Percentiles rank a stretch among this genome's conserved stretches.
phyloP scores from a whole-genome alignment of 2,113 vertebrate species.

The Nanorana parkeri region DNA sequence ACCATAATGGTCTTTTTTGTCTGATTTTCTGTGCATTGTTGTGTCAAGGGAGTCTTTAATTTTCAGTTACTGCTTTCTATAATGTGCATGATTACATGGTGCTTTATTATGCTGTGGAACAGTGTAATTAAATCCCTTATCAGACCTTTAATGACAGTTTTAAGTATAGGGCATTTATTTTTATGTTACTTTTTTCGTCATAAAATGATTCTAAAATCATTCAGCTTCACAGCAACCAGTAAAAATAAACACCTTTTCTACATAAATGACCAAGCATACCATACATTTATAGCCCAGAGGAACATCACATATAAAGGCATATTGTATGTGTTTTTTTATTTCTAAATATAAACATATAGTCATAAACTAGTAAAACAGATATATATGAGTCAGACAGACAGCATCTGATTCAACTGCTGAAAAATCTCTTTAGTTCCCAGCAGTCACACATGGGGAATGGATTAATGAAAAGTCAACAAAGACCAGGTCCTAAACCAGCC shows the following conservation, averaged over 20 bases:
- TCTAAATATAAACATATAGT: constrained; percentile 42
- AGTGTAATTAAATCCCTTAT: constrained; percentile 33
- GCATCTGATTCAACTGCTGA: too few relatives aligned
- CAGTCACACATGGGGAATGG: too few relatives aligned
- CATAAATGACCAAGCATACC: constrained; percentile 27
- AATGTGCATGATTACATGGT: constrained; percentile 26
- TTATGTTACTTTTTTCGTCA: neutral
- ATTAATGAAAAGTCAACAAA: too few relatives aligned
- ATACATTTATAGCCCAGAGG: constrained; percentile 14
- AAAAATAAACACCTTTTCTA: constrained; percentile 40
- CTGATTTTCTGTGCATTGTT: neutral
- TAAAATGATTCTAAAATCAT: neutral
- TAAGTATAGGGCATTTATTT: neutral
- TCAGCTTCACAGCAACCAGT: neutral
- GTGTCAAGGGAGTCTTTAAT: neutral
- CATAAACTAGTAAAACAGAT: constrained; percentile 6
- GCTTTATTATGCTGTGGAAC: constrained; percentile 21
- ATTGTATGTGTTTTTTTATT: neutral
- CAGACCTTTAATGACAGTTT: constrained; percentile 6
- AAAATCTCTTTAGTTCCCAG: too few relatives aligned
- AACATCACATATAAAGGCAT: constrained; percentile 25
- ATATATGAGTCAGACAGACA: too few relatives aligned
- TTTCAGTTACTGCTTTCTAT: constrained; percentile 13
- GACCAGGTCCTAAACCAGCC: too few relatives aligned
- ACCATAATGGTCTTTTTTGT: neutral